Conservation (phyloP, 2,888 invertebrate species). For the Volucella zonaria region DNA sequence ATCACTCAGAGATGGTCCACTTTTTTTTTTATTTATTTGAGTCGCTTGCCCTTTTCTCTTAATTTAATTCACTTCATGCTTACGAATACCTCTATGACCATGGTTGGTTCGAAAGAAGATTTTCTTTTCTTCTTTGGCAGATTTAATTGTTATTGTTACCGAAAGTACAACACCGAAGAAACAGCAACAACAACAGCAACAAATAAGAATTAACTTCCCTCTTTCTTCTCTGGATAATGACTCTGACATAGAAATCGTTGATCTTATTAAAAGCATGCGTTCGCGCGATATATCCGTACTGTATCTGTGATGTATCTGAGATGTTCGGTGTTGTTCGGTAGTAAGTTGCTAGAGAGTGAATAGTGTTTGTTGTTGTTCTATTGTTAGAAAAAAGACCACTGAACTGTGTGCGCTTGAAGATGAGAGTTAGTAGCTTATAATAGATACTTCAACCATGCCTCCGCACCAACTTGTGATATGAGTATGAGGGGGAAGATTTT, state of each 20-base stretch:
- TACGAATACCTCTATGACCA: background rate
- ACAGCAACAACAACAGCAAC: too few relatives aligned
- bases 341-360: conserved; percentile 59
- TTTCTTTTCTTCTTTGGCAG: conserved; percentile 44
- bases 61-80: conserved; percentile 45
- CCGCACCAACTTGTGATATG: background rate
- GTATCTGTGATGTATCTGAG: background rate
- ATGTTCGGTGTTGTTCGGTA: conserved; percentile 11
- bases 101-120: conserved; percentile 18
- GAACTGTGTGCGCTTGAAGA: conserved; percentile 59
- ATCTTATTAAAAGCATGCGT: conserved; percentile 64
- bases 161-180: conserved; percentile 48
- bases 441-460: conserved; percentile 12
- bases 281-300: background rate
- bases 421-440: conserved; percentile 35
- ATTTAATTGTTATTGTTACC: conserved; percentile 53
- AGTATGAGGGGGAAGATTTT: conserved; percentile 24
- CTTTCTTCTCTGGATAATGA: conserved; percentile 52
- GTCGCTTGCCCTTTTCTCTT: conserved; percentile 51
- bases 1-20: conserved; percentile 25
- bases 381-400: conserved; percentile 46
- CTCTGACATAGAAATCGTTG: conserved; percentile 72
- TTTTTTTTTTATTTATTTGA: conserved; percentile 5
- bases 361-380: conserved; percentile 5
- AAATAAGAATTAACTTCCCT: conserved; percentile 36